Evolutionary conservation across 2,113 vertebrate species (phyloP).

Genomic region (Delphinapterus leucas): DNA sequence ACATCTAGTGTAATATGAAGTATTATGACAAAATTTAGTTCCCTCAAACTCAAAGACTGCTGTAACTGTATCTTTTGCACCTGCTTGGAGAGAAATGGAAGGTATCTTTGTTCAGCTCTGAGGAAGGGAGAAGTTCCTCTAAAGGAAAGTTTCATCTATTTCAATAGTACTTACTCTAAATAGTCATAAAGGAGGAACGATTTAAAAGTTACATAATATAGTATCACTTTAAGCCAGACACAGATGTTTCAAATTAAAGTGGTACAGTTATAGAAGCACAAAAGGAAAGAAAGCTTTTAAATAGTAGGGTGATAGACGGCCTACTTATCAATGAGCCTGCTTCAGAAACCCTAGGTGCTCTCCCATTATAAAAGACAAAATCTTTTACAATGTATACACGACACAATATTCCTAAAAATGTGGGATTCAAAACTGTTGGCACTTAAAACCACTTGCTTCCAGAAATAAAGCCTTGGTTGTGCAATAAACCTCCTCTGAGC

Average conservation of each 20-base stretch:
- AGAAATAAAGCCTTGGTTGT: not conserved
- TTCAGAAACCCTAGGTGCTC: not conserved
- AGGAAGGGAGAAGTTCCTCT: not conserved
- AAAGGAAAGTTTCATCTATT: conserved; percentile 1
- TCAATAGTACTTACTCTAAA: not conserved
- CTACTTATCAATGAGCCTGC: not conserved
- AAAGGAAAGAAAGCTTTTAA: not conserved
- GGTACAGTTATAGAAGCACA: not conserved
- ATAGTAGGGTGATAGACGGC: not conserved
- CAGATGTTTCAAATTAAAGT: not conserved
- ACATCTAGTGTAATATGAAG: not conserved
- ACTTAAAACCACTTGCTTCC: not conserved
- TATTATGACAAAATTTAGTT: conserved; percentile 26
- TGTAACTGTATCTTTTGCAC: not conserved
- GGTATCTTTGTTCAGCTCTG: not conserved
- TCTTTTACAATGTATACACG: not conserved
- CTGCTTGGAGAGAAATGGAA: conserved; percentile 1
- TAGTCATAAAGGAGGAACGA: not conserved
- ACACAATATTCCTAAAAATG: not conserved
- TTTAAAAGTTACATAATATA: not conserved
- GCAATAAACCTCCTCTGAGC: not conserved
- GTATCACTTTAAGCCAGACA: not conserved
- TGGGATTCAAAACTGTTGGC: not conserved
- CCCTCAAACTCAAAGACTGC: not conserved
- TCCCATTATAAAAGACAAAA: not conserved